Percentiles rank a stretch among this genome's conserved stretches.
phyloP scores from a whole-genome alignment of 1,140 invertebrate genomes.

The Drosophila pseudoobscura region DNA sequence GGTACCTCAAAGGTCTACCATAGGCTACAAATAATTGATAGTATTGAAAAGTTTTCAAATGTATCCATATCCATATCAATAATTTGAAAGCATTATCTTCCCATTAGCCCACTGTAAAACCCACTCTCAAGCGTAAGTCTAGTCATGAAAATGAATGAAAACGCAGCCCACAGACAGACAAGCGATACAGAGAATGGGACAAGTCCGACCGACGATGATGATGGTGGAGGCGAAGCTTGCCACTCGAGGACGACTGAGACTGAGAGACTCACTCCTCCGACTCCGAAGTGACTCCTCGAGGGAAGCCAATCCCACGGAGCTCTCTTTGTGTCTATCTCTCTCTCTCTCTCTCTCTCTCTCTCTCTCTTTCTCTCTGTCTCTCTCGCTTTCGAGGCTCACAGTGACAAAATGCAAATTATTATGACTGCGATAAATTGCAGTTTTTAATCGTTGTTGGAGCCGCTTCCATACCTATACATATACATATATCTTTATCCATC shows the following conservation, averaged over 20 bases:
- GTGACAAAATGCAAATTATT: slow-evolving; percentile 82
- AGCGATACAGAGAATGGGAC: slow-evolving; percentile 30
- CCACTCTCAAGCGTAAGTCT: slow-evolving; percentile 21
- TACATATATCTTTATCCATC: neutral
- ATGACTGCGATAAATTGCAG: slow-evolving; percentile 81
- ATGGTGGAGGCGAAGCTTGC: slow-evolving; percentile 44
- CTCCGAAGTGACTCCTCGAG: slow-evolving; percentile 5
- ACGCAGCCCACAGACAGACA: slow-evolving; percentile 49
- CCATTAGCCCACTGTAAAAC: slow-evolving; percentile 17
- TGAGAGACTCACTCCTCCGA: slow-evolving; percentile 2
- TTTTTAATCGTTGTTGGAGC: slow-evolving; percentile 73
- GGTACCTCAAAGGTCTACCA: too few species aligned
- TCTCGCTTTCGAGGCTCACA: slow-evolving; percentile 47
- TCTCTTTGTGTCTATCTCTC: slow-evolving; percentile 18
- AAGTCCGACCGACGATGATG: slow-evolving; percentile 18
- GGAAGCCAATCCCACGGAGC: slow-evolving; percentile 41
- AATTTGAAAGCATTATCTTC: too few species aligned
- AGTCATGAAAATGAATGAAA: slow-evolving; percentile 61
- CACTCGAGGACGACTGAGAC: slow-evolving; percentile 38
- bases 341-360: neutral
- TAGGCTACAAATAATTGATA: too few species aligned
- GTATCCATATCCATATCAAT: too few species aligned
- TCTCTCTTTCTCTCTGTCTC: neutral
- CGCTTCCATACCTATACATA: slow-evolving; percentile 46
- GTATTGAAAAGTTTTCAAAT: too few species aligned